Evolutionary conservation across 2,113 vertebrate genomes (phyloP), one percentile per base, ranked within the genome.

Genomic region (Forbesichthys papilliferus): DNA sequence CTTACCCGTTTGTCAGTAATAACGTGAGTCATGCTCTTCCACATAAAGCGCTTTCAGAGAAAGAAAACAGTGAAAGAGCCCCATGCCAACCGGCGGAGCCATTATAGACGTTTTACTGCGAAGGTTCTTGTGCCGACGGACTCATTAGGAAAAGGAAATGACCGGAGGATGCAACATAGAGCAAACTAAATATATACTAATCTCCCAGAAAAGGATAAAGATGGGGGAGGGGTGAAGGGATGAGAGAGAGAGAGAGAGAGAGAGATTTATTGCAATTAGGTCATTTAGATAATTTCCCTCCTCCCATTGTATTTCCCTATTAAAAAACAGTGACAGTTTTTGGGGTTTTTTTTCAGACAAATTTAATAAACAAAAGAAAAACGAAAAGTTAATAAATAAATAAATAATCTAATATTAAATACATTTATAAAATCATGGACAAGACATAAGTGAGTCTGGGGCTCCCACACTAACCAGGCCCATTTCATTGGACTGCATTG

Each of bases 71-170:
- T 9, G 68, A 65, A 64, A 3, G 68, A 16, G 33, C 18, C 63
- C 51, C 59, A 47, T 11, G 27, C 66, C 46, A 57, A 0, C 3
- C 4, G 20, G 16, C 16, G 42, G n/a, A 71, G 54, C 54, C 52
- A 68, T 67, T 64, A 60, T 10, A 18, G 16, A 10, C 4, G 14
- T 72, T 77, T 61, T 55, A 74, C 51, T 36, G 46, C 16, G 53
- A 58, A 48, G 53, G 10, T 46, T 48, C 42, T 65, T 20, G 48
- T 33, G 18, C 64, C 65, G 11, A 47, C 33, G 4, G 34, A 18
- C 66, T 75, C 20, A 62, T 71, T 72, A 60, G 66, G 47, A 69
- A 74, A 63, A 68, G 61, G 55, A 69, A 69, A 69, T 72, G 64
- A 9, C 46, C 51, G 11, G 49, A 54, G 33, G 34, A 54, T 42